Base-by-base conservation (phyloP, 2,113 vertebrate species). In the Mirza zaza region DNA sequence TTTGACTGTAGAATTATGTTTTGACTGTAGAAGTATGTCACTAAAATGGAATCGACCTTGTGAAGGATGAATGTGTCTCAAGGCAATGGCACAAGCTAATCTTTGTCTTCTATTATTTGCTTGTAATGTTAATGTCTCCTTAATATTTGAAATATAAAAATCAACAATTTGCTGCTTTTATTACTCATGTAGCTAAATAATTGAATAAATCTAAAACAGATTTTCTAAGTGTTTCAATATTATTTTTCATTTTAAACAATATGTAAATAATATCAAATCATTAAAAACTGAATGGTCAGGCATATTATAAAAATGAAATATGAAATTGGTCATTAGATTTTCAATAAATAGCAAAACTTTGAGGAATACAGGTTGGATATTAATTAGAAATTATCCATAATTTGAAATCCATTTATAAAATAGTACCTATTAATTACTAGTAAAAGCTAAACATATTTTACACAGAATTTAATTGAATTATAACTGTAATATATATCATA, bases 61-160 rank as follows among this genome's bases (percentile, higher is more conserved):
- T 0, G 45, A 91, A 88, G 65, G 39, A 67, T 67, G 81, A 27
- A 73, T 59, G 11, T 94, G 3, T 2, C 21, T 96, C 7, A 6
- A 63, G 20, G 32, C 2, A 65, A 18, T 76, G 9, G 7, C 39
- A 91, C 0, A 8, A 0, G 32, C 0, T 68, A 71, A 92, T 94
- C 23, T 1, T 27, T 75, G 82, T 55, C 92, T 96, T 71, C 39
- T 90, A 91, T 27, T 7, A 23, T 88, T 97, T 96, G 0, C 29
- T 0, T 96, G 4, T 90, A 76, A 4, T 27, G 2, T 95, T 94
- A 95, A 76, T 45, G 73, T 71, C 50, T 73, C 92, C 91, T 92
- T 97, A 36, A 88, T 87, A 21, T 1, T 96, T 13, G 0, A 25
- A 67, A 6, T 23, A 83, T 20, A n/a, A 90, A 90, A 96, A 71